These are phyloP conservation scores for Agrochola macilenta DNA, from an alignment of 2,888 invertebrate species.

Conservation along the genomic window DNA sequence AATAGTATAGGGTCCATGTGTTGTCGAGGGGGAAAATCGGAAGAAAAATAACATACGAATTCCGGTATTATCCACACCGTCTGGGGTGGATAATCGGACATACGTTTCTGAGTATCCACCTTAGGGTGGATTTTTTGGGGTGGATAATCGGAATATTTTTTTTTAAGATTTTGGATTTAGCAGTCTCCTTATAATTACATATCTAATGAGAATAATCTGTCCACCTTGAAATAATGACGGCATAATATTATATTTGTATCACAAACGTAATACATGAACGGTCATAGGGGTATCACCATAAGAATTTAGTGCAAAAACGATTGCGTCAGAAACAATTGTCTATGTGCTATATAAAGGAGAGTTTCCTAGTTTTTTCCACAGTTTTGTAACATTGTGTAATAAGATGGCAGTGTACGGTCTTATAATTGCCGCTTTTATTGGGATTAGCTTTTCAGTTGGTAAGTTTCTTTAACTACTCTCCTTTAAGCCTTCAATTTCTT, in stretches of 20 bases:
- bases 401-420: constrained; percentile 49
- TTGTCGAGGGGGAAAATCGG: too few relatives aligned
- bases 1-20: too few relatives aligned
- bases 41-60: too few relatives aligned
- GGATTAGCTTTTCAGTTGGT: constrained; percentile 50
- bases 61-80: too few relatives aligned
- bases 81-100: too few relatives aligned
- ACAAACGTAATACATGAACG: constrained; percentile 34
- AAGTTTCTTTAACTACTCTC: not conserved
- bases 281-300: constrained; percentile 77
- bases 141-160: too few relatives aligned
- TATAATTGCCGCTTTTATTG: constrained; percentile 36
- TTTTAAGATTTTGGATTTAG: too few relatives aligned
- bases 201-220: not conserved
- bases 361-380: constrained; percentile 45
- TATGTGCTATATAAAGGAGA: constrained; percentile 51
- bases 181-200: too few relatives aligned
- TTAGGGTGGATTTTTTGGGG: too few relatives aligned
- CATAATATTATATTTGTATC: constrained; percentile 15
- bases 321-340: constrained; percentile 62
- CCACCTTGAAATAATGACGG: constrained; percentile 47
- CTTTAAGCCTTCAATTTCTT: not conserved
- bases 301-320: constrained; percentile 74
- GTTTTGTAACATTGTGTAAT: constrained; percentile 35
- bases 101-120: too few relatives aligned